Evolutionary conservation across 1,140 invertebrate species (phyloP), one percentile per base, ranked within the genome.

Genomic region (Grapholita molesta): DNA sequence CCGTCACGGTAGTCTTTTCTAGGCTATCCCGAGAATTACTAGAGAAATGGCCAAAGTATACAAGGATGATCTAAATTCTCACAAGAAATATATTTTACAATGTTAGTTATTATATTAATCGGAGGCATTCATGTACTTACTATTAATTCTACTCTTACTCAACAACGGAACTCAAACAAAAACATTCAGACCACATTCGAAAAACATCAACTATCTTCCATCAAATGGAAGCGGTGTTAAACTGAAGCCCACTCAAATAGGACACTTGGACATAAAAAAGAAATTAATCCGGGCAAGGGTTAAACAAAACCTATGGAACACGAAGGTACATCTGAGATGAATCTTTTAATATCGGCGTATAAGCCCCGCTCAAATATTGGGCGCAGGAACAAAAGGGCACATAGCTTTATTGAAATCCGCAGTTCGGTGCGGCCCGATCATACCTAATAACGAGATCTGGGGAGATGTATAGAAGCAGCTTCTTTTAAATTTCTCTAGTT

Each of bases 401-500:
- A 76, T 72, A 72, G 82, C 83, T 85, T 85, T 88, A 88, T 88
- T 88, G 84, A 88, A 88, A 88, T 86, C 85, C 83, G 82, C 74
- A 79, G 82, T 85, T 84, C 80, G 79, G 76, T 70, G 79, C 76
- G 55, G 68, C 66, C 57, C 69, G 72, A 69, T 78, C 76, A 78
- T 78, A 78, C 70, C 78, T 80, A 80, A 76, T 78, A 80, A 78
- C 78, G 71, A 69, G 70, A 75, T 75, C 69, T 70, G 69, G 24
- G 18, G n/a, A 2, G 0, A 8, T 18, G 9, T 61, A 25, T 72
- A 73, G 76, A 78, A 52, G 21, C 28, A 68, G 68, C 72, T 76
- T 73, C 28, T 21, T 4, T 38, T 66, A 15, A 11, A 24, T 4
- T 53, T 24, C 12, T 55, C n/a, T n/a, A n/a, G n/a, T n/a, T n/a